Percentiles rank a stretch among this genome's conserved stretches.
Conservation (phyloP, 2,888 invertebrate genomes). For the Hedya salicella region DNA sequence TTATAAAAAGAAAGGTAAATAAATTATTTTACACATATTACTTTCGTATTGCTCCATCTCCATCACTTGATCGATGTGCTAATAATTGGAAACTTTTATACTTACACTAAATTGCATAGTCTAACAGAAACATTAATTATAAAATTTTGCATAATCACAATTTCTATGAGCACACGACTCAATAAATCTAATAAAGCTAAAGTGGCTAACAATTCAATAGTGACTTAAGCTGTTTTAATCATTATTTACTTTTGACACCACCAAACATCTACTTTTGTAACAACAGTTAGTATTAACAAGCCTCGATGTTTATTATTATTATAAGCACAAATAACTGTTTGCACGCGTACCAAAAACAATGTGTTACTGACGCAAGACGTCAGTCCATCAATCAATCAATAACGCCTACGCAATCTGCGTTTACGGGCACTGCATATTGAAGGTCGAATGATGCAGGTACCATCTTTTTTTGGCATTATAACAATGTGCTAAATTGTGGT, state of each 20-base stretch:
- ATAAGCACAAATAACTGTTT: slow-evolving; percentile 17
- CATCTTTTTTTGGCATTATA: background rate
- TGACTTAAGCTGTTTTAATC: background rate
- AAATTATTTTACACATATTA: too few relatives aligned
- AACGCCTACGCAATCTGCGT: slow-evolving; percentile 45
- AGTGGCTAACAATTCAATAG: background rate
- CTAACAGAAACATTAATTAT: background rate
- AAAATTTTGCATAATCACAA: background rate
- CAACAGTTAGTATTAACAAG: background rate
- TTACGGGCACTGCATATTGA: slow-evolving; percentile 25
- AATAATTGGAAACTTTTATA: too few relatives aligned
- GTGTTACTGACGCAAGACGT: slow-evolving; percentile 48
- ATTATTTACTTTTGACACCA: background rate
- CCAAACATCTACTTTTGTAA: slow-evolving; percentile 5
- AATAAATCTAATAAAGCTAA: background rate
- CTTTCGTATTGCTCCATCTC: too few relatives aligned
- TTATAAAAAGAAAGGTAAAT: too few relatives aligned
- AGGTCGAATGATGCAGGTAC: slow-evolving; percentile 20
- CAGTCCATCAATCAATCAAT: slow-evolving; percentile 47
- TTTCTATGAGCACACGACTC: background rate
- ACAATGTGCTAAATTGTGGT: background rate
- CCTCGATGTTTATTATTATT: slow-evolving; percentile 3
- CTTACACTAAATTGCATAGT: too few relatives aligned
- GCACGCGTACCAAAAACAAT: slow-evolving; percentile 44
- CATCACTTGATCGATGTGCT: too few relatives aligned